phyloP scores from a whole-genome alignment of 2,113 vertebrate species.

The Syngnathus floridae region DNA sequence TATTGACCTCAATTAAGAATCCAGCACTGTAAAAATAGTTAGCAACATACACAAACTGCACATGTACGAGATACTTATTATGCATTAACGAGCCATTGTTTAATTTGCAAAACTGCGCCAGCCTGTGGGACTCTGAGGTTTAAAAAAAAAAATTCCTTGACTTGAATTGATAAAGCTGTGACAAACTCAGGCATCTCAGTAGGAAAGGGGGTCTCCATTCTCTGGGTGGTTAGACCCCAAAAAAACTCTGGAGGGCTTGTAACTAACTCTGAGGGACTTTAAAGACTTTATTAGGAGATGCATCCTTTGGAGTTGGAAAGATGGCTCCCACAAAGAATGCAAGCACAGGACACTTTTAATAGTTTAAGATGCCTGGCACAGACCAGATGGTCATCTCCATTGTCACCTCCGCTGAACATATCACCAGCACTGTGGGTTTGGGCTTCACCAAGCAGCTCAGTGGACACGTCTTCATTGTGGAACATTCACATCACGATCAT shows the following conservation, averaged over 20 bases:
- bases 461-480: constrained; percentile 75
- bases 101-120: background rate
- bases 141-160: background rate
- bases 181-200: constrained; percentile 81
- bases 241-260: constrained; percentile 54
- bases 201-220: constrained; percentile 90
- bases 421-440: constrained; percentile 74
- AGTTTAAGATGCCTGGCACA: constrained; percentile 89
- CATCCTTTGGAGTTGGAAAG: background rate
- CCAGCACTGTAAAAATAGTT: constrained; percentile 59
- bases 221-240: constrained; percentile 84
- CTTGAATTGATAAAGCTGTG: background rate
- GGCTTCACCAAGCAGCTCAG: constrained; percentile 71
- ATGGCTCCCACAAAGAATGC: background rate
- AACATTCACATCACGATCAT: too few relatives aligned
- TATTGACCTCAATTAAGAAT: constrained; percentile 8
- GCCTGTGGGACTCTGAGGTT: constrained; percentile 18
- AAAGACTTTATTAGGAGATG: background rate
- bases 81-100: constrained; percentile 56
- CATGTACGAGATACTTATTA: constrained; percentile 42
- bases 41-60: constrained; percentile 44
- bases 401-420: constrained; percentile 88
- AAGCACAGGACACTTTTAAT: constrained; percentile 75
- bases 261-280: constrained; percentile 74
- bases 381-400: constrained; percentile 83